Conservation (phyloP, 64 coral and sea anemone species). For the Stichodactyla mertensii region DNA sequence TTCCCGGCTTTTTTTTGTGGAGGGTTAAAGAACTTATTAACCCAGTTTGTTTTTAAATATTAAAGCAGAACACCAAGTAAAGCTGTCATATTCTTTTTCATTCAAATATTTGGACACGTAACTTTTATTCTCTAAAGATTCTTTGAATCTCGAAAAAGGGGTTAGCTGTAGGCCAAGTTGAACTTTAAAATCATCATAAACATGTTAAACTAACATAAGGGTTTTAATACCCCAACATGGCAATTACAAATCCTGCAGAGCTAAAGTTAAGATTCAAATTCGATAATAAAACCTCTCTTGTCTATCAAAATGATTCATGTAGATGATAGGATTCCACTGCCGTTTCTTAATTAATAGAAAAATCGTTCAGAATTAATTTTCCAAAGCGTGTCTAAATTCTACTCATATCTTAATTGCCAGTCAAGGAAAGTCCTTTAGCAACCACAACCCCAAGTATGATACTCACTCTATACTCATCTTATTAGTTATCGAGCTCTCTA, state of each 20-base stretch:
- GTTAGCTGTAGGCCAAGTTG: too few relatives aligned
- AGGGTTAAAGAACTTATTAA: background rate
- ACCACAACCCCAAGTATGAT: background rate
- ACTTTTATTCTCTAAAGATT: too few relatives aligned
- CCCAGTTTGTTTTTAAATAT: background rate
- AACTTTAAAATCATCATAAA: background rate
- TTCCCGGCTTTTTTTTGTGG: background rate
- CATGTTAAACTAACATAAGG: background rate
- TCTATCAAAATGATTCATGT: too few relatives aligned
- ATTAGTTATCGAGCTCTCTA: background rate
- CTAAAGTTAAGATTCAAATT: background rate
- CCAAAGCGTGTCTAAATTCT: background rate
- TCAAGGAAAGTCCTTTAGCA: background rate
- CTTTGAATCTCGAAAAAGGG: too few relatives aligned
- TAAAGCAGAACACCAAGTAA: too few relatives aligned
- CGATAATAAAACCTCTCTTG: too few relatives aligned
- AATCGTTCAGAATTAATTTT: background rate
- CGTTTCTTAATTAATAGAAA: too few relatives aligned
- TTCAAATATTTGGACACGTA: too few relatives aligned
- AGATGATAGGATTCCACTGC: too few relatives aligned
- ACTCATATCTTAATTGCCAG: background rate
- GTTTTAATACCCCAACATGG: background rate
- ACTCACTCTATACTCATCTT: background rate
- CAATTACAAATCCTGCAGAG: background rate
- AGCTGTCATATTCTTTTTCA: too few relatives aligned